Base-by-base conservation (phyloP, 2,113 vertebrate species). In the Oncorhynchus keta region DNA sequence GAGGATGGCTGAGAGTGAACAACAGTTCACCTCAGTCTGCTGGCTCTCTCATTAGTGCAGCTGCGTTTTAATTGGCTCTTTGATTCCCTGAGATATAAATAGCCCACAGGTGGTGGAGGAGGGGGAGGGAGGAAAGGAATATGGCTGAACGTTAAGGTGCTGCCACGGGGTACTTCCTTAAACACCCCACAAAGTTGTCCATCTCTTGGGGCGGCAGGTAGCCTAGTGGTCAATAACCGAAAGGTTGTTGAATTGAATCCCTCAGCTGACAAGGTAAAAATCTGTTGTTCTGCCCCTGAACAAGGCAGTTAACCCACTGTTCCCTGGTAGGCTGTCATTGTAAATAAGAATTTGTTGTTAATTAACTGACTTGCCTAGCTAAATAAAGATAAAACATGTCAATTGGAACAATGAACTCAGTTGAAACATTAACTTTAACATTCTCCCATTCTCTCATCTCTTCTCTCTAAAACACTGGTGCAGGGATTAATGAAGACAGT, bases 31-130 rank as follows among this genome's bases (percentile, higher is more conserved):
- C 24, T 70, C 39, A 45, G 39, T 45, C 39, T 57, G 71, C 65
- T 67, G 75, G 80, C 81, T 59, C 73, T 49, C 57, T 24, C 82
- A 70, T 73, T 77, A 79, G 79, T 86, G 82, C 79, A 82, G 79
- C 65, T 73, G 65, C 64, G 82, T 74, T 70, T 81, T 88, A 84
- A 88, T 83, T 77, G 84, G 82, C 80, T 85, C 81, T 74, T 73
- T 76, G 77, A 84, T 76, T 84, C 80, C 9, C 39, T 9, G 9
- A 45, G 39, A 12, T 89, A 91, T 89, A 89, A 91, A 93, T 92
- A 92, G 83, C 68, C 70, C 77, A 81, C 73, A 75, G 86, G 85
- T 84, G 80, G 22, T n/a, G 28, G 64, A 49, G 13, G 80, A 73
- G 76, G 69, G 35, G 72, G 76, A 75, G 88, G 85, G 39, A 45